phyloP scores from a whole-genome alignment of 2,113 vertebrate species.

The Astur gentilis region DNA sequence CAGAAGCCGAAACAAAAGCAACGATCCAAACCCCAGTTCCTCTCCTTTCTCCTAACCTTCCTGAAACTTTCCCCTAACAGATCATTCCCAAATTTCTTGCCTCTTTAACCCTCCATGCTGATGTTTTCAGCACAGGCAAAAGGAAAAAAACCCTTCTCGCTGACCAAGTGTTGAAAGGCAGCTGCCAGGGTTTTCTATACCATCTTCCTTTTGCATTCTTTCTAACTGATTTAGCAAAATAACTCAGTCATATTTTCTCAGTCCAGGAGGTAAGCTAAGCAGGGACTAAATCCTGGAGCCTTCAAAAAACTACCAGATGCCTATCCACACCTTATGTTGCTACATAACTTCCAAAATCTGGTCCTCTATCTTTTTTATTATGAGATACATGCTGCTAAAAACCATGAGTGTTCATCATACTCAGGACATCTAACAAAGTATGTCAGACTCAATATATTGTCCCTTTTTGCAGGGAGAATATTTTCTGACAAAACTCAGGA shows the following conservation, averaged over 20 bases:
- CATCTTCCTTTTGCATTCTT: not conserved
- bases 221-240: not conserved
- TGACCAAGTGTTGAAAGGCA: not conserved
- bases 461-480: not conserved
- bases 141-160: not conserved
- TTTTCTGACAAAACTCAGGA: not conserved
- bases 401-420: not conserved
- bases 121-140: not conserved
- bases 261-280: not conserved
- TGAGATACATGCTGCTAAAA: not conserved
- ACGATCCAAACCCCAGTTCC: not conserved
- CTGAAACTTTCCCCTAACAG: not conserved
- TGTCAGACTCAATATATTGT: not conserved
- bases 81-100: not conserved
- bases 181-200: not conserved
- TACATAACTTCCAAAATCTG: not conserved
- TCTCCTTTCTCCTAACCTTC: not conserved
- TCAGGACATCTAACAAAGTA: not conserved
- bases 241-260: not conserved
- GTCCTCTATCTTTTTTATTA: not conserved
- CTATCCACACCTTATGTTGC: not conserved
- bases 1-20: not conserved
- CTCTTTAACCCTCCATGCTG: not conserved
- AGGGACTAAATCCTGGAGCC: not conserved
- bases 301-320: not conserved